These are phyloP conservation scores for Setophaga coronata DNA, from an alignment of 2,113 vertebrate species.

Conservation along the genomic window DNA sequence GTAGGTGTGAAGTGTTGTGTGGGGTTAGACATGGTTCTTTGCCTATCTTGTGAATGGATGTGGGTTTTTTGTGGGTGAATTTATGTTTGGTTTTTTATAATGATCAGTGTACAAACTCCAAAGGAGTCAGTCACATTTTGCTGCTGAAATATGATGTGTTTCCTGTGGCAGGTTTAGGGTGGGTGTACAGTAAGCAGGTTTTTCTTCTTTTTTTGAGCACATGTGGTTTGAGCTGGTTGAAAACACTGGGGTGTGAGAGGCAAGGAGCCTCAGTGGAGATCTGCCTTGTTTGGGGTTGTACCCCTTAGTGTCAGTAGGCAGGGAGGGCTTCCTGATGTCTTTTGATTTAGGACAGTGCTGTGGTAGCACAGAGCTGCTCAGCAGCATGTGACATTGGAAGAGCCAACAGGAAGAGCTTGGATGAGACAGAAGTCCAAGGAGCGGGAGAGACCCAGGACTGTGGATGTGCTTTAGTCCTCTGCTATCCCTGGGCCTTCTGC, in stretches of 20 bases:
- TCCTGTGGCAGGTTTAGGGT: neutral
- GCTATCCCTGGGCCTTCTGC: neutral
- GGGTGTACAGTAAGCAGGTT: neutral
- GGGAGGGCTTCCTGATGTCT: neutral
- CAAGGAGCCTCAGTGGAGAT: neutral
- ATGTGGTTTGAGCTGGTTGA: neutral
- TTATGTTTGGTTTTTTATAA: neutral
- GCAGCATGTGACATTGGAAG: fast-evolving
- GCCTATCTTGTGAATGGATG: neutral
- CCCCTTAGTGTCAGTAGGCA: neutral
- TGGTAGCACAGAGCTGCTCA: neutral
- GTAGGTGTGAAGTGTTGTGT: neutral
- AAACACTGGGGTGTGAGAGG: fast-evolving
- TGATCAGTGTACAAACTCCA: neutral
- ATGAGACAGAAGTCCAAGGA: neutral
- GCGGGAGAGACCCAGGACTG: fast-evolving
- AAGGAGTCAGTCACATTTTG: neutral
- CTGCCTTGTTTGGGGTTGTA: neutral
- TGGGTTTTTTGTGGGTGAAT: neutral
- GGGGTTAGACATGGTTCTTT: neutral
- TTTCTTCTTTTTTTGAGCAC: fast-evolving
- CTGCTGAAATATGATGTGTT: neutral
- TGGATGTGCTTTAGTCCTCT: neutral
- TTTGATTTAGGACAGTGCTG: neutral
- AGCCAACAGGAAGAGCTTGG: neutral